A percentile compares a stretch with the other conserved stretches of the same genome.
Evolutionary conservation across 2,113 vertebrate species (phyloP).

Genomic region (Alectura lathami): DNA sequence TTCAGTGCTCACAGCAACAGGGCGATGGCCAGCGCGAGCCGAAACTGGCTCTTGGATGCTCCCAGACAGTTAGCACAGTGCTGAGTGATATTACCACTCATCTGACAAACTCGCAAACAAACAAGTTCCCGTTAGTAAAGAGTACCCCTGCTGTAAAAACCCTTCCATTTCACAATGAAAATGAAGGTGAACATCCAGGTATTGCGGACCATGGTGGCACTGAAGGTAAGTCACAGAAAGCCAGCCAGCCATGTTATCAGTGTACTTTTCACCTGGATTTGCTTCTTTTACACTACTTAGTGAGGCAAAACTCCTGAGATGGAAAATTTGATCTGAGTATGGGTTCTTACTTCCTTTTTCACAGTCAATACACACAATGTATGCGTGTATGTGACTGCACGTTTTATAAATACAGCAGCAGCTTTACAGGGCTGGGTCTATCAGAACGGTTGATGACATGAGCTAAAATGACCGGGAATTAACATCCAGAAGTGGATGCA

Average conservation of each 20-base stretch:
- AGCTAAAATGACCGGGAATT: background rate
- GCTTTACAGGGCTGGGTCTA: background rate
- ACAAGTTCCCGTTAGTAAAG: background rate
- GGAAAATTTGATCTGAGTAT: background rate
- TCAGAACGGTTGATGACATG: background rate
- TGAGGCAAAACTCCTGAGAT: background rate
- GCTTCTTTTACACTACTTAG: background rate
- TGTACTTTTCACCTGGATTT: background rate
- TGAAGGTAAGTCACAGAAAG: background rate
- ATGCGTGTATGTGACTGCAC: background rate
- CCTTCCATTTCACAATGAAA: background rate
- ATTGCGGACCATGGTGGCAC: background rate
- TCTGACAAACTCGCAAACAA: background rate
- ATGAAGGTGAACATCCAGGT: background rate
- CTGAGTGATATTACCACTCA: background rate
- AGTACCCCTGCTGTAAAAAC: background rate
- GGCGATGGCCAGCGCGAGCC: background rate
- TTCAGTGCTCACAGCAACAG: background rate
- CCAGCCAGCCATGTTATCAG: background rate
- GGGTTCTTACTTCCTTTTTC: slow-evolving; percentile 4
- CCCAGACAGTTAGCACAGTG: fast-evolving
- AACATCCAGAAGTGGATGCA: background rate
- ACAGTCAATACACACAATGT: background rate
- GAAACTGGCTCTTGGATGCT: background rate
- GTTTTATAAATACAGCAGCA: background rate